phyloP scores from a whole-genome alignment of 2,888 invertebrate genomes.

The Pilophorus perplexus region DNA sequence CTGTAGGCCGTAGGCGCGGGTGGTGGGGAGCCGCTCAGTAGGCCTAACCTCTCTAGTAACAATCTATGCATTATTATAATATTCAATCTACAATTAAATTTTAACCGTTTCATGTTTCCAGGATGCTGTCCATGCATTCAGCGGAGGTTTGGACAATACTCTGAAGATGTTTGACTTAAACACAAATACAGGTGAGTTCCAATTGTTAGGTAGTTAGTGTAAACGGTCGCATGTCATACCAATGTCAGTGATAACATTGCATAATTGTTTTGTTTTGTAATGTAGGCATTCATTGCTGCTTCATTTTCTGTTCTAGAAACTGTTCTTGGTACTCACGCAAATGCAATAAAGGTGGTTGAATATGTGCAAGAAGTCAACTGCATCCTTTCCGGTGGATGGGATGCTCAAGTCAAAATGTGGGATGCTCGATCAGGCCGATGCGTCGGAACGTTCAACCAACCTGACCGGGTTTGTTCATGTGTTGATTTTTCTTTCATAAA shows the following conservation, averaged over 20 bases:
- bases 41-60: no score
- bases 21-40: no score
- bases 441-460: slow-evolving; percentile 80
- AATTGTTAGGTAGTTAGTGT: no score
- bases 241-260: no score
- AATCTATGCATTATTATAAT: no score
- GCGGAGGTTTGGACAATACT: slow-evolving; percentile 89
- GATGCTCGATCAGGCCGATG: slow-evolving; percentile 83
- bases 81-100: no score
- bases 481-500: not conserved
- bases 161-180: slow-evolving; percentile 79
- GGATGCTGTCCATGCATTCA: slow-evolving; percentile 86
- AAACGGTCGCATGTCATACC: no score
- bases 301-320: no score
- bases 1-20: no score
- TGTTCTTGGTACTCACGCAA: slow-evolving; percentile 29
- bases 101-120: slow-evolving; percentile 15
- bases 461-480: slow-evolving; percentile 60
- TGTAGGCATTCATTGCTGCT: no score
- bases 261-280: no score
- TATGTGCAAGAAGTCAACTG: slow-evolving; percentile 33
- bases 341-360: slow-evolving; percentile 38
- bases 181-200: slow-evolving; percentile 29
- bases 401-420: slow-evolving; percentile 92
- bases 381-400: slow-evolving; percentile 95